These are phyloP conservation scores for Oryzias curvinotus DNA, from an alignment of 2,113 vertebrate species.

Conservation along the genomic window DNA sequence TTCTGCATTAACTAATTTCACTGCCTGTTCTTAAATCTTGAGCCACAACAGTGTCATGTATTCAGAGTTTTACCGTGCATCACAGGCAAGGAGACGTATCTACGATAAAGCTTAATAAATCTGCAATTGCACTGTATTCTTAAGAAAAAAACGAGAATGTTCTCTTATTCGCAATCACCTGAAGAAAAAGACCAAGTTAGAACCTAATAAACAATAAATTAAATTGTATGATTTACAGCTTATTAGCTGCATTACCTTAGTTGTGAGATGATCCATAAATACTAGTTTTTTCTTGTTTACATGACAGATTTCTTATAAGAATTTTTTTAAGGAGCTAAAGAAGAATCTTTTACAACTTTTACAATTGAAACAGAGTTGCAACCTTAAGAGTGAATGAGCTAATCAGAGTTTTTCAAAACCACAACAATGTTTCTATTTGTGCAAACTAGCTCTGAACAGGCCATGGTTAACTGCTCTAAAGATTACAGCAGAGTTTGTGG, in stretches of 20 bases:
- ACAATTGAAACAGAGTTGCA: background rate
- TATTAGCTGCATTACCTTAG: background rate
- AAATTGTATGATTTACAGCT: background rate
- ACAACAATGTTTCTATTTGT: background rate
- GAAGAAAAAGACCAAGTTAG: background rate
- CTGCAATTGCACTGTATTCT: background rate
- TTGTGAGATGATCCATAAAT: background rate
- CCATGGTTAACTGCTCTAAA: no score
- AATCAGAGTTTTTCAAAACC: background rate
- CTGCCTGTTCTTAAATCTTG: slow-evolving; percentile 53
- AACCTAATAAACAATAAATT: background rate
- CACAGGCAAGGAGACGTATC: background rate
- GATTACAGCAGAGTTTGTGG: no score
- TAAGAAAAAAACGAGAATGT: background rate
- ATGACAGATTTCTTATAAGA: background rate
- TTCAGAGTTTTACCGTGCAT: slow-evolving; percentile 30
- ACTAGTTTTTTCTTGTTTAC: background rate
- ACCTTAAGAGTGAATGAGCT: background rate
- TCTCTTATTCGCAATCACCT: background rate
- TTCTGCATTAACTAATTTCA: slow-evolving; percentile 74
- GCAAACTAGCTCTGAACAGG: background rate
- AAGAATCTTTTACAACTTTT: background rate
- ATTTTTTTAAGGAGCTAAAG: background rate
- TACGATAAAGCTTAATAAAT: background rate
- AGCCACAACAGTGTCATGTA: slow-evolving; percentile 47